Conservation (phyloP, 1,140 invertebrate species). For the Thaumetopoea pityocampa region DNA sequence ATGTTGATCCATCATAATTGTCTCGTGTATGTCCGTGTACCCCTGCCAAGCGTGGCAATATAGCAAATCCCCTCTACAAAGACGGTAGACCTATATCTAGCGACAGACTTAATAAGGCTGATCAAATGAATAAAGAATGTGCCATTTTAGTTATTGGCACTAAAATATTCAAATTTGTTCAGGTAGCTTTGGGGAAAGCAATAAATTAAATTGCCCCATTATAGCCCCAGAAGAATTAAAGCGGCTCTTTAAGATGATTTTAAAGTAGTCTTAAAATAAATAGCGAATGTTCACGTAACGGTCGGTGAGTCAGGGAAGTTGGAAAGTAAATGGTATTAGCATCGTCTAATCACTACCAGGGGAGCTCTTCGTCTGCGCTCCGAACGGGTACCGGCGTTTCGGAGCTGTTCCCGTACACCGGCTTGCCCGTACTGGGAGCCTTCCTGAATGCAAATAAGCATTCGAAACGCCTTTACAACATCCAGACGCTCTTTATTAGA, state of each 20-base stretch:
- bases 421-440: constrained; percentile 49
- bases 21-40: too few species aligned
- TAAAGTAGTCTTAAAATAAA: constrained; percentile 61
- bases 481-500: constrained; percentile 64
- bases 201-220: constrained; percentile 11
- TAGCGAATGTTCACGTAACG: constrained; percentile 58
- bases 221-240: constrained; percentile 17
- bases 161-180: not conserved
- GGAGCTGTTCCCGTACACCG: constrained; percentile 49
- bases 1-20: too few species aligned
- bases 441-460: constrained; percentile 72
- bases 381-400: constrained; percentile 37
- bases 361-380: constrained; percentile 59
- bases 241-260: constrained; percentile 44
- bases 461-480: constrained; percentile 66
- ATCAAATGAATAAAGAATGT: too few species aligned
- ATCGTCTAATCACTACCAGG: constrained; percentile 67
- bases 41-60: too few species aligned
- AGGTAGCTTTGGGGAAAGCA: constrained; percentile 1
- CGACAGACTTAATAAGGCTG: too few species aligned
- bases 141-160: too few species aligned
- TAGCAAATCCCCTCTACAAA: too few species aligned
- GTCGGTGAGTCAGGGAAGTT: constrained; percentile 65
- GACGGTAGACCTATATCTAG: too few species aligned
- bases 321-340: constrained; percentile 74